A percentile compares a stretch with the other conserved stretches of the same genome.
These are phyloP conservation scores for Hydrolagus colliei DNA, from an alignment of 2,797 vertebrate genomes.

Conservation along the genomic window DNA sequence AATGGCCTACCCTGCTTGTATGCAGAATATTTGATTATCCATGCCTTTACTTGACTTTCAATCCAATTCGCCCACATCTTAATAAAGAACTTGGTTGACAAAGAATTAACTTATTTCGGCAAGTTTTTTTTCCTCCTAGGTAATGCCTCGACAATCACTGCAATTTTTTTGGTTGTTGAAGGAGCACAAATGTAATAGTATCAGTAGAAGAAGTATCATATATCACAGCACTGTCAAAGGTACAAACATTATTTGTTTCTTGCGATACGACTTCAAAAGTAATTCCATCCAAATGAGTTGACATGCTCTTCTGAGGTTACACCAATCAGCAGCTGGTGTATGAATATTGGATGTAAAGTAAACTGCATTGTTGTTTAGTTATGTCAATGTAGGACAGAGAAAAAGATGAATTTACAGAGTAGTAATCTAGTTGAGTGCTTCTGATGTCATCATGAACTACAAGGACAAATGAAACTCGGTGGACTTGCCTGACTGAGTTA, in stretches of 20 bases:
- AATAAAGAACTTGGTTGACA: no score
- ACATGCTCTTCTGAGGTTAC: neutral
- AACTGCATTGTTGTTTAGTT: neutral
- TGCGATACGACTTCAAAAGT: neutral
- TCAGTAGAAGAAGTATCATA: no score
- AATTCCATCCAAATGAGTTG: neutral
- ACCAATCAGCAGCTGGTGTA: neutral
- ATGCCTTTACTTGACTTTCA: no score
- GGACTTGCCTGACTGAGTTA: neutral
- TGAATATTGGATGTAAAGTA: neutral
- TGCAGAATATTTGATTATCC: no score
- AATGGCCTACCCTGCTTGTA: no score
- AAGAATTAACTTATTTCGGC: no score
- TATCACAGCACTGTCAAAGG: neutral
- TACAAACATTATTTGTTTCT: neutral
- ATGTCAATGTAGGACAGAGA: neutral
- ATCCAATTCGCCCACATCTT: no score
- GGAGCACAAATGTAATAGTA: no score
- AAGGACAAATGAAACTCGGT: neutral
- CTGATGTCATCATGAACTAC: neutral
- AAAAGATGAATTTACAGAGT: neutral
- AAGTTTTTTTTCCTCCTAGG: no score
- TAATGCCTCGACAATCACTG: no score
- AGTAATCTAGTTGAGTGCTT: constrained; percentile 6
- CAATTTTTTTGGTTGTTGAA: no score